phyloP scores from a whole-genome alignment of 2,888 invertebrate species.

The Hymenopus coronatus region DNA sequence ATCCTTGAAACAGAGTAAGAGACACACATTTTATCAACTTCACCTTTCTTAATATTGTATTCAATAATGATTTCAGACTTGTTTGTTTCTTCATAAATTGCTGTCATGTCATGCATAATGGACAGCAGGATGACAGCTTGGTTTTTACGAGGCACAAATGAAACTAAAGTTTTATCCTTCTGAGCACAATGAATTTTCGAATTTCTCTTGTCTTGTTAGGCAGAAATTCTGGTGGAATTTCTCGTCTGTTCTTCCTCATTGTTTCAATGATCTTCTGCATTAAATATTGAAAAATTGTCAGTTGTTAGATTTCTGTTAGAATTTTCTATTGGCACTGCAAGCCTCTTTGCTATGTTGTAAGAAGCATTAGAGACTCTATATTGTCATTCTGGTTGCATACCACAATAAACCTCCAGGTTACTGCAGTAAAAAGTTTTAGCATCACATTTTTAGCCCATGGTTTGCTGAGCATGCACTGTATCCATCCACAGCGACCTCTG shows the following conservation, averaged over 20 bases:
- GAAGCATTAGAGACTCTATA: constrained; percentile 29
- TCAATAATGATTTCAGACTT: constrained; percentile 38
- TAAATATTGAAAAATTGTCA: constrained; percentile 5
- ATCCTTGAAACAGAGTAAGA: no score
- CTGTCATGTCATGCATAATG: constrained; percentile 36
- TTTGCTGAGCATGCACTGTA: no score
- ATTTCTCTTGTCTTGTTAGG: neutral
- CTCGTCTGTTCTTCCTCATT: no score
- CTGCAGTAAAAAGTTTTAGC: no score
- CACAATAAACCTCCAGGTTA: no score
- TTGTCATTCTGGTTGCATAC: constrained; percentile 17
- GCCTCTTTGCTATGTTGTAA: neutral
- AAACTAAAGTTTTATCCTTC: constrained; percentile 35
- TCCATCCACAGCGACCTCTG: no score
- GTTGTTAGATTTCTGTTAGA: constrained; percentile 34
- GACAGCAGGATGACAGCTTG: constrained; percentile 35
- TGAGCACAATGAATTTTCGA: neutral
- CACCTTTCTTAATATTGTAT: constrained; percentile 33
- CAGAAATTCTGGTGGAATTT: no score
- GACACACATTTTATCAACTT: constrained; percentile 37
- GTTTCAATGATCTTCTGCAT: constrained; percentile 10
- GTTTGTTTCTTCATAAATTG: constrained; percentile 34
- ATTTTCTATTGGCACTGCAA: no score
- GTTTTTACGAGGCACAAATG: constrained; percentile 37
- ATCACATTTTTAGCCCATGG: no score